Percentiles rank a stretch among this genome's conserved stretches.
phyloP scores from a whole-genome alignment of 2,888 invertebrate genomes.

The Drosophila rellima region DNA sequence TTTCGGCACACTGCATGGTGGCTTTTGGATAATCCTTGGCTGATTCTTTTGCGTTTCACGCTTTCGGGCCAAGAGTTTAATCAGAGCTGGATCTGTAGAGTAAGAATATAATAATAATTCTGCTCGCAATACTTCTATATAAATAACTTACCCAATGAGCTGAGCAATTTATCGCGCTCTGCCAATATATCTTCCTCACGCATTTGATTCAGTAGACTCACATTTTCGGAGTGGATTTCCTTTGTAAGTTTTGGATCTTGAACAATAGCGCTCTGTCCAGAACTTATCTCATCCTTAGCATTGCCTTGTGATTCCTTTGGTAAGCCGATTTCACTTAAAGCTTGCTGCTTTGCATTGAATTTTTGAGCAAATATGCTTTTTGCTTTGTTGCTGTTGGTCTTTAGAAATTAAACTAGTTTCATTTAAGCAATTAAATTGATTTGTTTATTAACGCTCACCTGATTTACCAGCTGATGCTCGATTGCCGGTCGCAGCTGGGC shows the following conservation, averaged over 20 bases:
- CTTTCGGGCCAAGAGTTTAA: conserved; percentile 73
- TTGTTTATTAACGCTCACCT: conserved; percentile 5
- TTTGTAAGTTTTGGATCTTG: conserved; percentile 86
- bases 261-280: conserved; percentile 73
- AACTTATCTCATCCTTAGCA: background rate
- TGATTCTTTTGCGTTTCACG: conserved; percentile 48
- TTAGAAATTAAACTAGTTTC: background rate
- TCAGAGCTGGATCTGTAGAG: conserved; percentile 77
- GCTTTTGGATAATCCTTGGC: background rate
- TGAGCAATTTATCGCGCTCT: conserved; percentile 90
- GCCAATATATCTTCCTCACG: conserved; percentile 90
- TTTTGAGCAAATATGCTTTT: conserved; percentile 85
- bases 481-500: conserved; percentile 29
- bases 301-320: background rate
- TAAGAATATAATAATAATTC: background rate
- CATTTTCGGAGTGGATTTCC: conserved; percentile 91
- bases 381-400: conserved; percentile 61
- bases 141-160: conserved; percentile 83
- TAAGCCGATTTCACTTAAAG: background rate
- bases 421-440: fast-evolving
- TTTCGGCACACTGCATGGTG: background rate
- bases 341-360: conserved; percentile 48
- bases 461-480: background rate
- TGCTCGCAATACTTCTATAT: fast-evolving
- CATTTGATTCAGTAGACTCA: conserved; percentile 89